Percentiles rank a stretch among this genome's conserved stretches.
Conservation (phyloP, 2,797 vertebrate genomes). For the Bradypodion ventrale region DNA sequence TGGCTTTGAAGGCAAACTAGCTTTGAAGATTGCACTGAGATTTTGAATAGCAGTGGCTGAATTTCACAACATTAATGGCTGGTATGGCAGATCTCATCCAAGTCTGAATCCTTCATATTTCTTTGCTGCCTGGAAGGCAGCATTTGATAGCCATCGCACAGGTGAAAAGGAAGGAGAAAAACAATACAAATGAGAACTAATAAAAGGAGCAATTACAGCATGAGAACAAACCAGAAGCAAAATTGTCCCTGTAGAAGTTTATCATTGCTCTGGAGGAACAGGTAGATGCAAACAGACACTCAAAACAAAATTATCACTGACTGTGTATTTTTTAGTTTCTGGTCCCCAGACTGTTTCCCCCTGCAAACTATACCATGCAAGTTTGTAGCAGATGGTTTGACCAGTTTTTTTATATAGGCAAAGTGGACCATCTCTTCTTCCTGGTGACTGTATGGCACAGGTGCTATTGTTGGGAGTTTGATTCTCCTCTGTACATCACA, state of each 20-base stretch:
- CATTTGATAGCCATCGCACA: neutral
- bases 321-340: neutral
- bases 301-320: neutral
- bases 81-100: neutral
- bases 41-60: neutral
- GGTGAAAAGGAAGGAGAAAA: neutral
- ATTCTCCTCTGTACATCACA: no score
- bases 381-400: neutral
- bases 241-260: neutral
- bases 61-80: neutral
- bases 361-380: neutral
- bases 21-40: constrained; percentile 10
- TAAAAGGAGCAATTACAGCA: neutral
- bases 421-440: no score
- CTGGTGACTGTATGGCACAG: no score
- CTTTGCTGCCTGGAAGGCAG: neutral
- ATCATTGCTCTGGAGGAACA: neutral
- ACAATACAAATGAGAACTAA: neutral
- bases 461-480: no score
- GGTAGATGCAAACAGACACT: neutral
- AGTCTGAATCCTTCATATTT: neutral
- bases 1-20: neutral
- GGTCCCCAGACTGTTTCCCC: neutral
- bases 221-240: neutral
- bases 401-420: neutral